These are phyloP conservation scores for Diachasma alloeum DNA, from an alignment of 1,140 invertebrate species.

Conservation along the genomic window DNA sequence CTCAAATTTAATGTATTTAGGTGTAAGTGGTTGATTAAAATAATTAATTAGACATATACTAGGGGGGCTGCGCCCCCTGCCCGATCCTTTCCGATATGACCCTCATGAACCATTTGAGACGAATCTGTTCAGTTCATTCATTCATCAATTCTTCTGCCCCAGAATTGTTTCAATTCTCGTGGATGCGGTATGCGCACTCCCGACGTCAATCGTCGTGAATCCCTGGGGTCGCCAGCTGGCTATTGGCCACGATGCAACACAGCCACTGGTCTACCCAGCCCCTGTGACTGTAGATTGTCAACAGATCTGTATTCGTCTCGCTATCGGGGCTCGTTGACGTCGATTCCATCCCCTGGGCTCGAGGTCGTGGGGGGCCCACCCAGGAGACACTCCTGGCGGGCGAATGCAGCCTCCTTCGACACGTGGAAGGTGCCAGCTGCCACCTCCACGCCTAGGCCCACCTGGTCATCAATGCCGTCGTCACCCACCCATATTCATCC, in stretches of 20 bases:
- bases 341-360: conserved; percentile 57
- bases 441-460: conserved; percentile 51
- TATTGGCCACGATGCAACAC: conserved; percentile 54
- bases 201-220: conserved; percentile 55
- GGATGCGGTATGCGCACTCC: conserved; percentile 55
- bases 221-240: conserved; percentile 50
- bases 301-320: conserved; percentile 54
- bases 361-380: conserved; percentile 55
- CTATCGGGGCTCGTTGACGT: conserved; percentile 62
- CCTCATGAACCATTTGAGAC: no score
- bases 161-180: conserved; percentile 46
- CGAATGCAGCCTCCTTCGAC: conserved; percentile 58
- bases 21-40: no score
- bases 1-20: no score
- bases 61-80: no score
- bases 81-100: no score
- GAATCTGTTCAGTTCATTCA: neutral
- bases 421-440: conserved; percentile 54
- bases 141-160: neutral
- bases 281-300: conserved; percentile 59
- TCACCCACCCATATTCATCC: conserved; percentile 64
- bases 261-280: conserved; percentile 50
- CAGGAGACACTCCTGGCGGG: conserved; percentile 60
- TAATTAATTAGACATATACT: no score
- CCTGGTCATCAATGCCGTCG: conserved; percentile 66